These are phyloP conservation scores for Numenius phaeopus DNA, from an alignment of 2,797 vertebrate genomes.

Conservation along the genomic window DNA sequence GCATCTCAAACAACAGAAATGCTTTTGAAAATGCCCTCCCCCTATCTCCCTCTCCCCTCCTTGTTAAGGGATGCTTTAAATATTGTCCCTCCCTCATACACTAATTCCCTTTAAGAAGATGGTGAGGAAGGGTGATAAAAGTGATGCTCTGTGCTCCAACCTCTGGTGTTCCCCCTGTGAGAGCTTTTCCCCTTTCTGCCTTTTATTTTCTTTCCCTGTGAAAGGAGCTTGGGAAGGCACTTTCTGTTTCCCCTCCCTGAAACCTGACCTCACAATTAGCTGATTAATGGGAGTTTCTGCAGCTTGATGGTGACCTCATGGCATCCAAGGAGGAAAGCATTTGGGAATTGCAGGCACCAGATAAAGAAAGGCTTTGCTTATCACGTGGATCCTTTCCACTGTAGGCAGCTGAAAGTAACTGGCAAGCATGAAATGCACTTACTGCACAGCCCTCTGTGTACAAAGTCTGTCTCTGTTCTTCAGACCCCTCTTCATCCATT, in stretches of 20 bases:
- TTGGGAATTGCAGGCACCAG: background rate
- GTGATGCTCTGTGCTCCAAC: background rate
- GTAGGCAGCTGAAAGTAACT: background rate
- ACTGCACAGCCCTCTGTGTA: background rate
- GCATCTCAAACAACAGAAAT: background rate
- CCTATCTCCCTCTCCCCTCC: background rate
- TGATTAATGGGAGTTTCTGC: background rate
- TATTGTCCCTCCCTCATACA: fast-evolving
- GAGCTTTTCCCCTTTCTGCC: background rate
- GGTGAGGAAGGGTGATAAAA: background rate
- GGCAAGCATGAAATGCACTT: background rate
- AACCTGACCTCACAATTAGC: background rate
- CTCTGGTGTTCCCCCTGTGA: background rate
- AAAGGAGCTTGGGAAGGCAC: background rate
- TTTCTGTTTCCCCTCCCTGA: background rate
- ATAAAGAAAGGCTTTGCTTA: background rate
- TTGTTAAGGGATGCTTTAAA: background rate
- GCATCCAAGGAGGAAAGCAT: background rate
- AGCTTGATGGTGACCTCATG: background rate
- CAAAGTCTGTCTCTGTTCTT: background rate
- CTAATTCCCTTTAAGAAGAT: background rate
- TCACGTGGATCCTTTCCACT: background rate
- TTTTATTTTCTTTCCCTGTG: background rate
- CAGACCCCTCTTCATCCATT: fast-evolving
- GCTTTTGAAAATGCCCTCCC: background rate